Conservation (phyloP, 1,140 invertebrate genomes). For the Phenacoccus solenopsis region DNA sequence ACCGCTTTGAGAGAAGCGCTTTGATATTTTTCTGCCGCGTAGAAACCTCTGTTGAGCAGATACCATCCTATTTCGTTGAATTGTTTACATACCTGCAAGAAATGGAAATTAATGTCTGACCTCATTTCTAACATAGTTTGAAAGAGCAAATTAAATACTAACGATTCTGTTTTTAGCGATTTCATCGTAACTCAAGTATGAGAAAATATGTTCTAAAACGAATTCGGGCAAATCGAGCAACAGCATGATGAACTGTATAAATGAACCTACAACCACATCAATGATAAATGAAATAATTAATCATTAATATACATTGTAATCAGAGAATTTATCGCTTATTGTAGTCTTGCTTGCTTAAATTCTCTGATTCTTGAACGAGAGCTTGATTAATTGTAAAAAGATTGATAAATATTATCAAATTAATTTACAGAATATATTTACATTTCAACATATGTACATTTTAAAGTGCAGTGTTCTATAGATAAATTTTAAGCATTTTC, state of each 20-base stretch:
- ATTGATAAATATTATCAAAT: no score
- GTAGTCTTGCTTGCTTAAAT: no score
- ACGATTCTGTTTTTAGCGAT: slow-evolving; percentile 65
- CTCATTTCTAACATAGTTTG: slow-evolving; percentile 6
- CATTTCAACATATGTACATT: no score
- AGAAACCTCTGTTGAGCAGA: slow-evolving; percentile 67
- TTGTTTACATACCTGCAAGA: slow-evolving; percentile 57
- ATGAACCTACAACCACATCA: no score
- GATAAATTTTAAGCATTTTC: no score
- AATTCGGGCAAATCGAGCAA: slow-evolving; percentile 52
- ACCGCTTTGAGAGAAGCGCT: slow-evolving; percentile 57
- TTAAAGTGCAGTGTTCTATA: no score
- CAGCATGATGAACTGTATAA: slow-evolving; percentile 25
- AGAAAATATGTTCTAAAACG: slow-evolving; percentile 64
- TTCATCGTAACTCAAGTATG: slow-evolving; percentile 64
- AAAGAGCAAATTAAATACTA: slow-evolving; percentile 43
- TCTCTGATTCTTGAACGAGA: no score
- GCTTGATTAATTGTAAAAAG: no score
- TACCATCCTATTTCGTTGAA: slow-evolving; percentile 63
- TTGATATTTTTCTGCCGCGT: slow-evolving; percentile 63
- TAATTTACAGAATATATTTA: no score
- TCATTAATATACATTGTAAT: no score
- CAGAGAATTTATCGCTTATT: no score
- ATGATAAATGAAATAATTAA: no score
- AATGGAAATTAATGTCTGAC: slow-evolving; percentile 12